Conservation (phyloP, 2,888 invertebrate species). For the Drosophila cognata region DNA sequence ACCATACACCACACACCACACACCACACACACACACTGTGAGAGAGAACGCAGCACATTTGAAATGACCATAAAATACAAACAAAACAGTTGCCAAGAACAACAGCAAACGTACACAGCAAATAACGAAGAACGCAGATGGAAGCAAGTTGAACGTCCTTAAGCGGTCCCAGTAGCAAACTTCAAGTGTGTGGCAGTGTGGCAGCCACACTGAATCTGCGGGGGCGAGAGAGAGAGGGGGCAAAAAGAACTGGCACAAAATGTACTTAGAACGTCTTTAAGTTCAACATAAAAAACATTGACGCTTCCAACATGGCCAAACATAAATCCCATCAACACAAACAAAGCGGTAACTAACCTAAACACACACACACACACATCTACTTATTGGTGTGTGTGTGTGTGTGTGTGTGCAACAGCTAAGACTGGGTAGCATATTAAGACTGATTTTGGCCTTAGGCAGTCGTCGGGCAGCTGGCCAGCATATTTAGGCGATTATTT, state of each 20-base stretch:
- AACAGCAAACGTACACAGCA: constrained; percentile 47
- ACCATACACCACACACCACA: constrained; percentile 19
- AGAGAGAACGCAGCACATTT: constrained; percentile 52
- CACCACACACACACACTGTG: constrained; percentile 19
- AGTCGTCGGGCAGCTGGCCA: constrained; percentile 69
- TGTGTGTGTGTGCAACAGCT: constrained; percentile 49
- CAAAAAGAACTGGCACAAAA: constrained; percentile 67
- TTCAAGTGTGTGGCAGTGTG: constrained; percentile 70
- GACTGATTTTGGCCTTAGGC: constrained; percentile 77
- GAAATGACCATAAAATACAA: constrained; percentile 79
- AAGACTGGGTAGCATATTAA: constrained; percentile 66
- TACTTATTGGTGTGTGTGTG: neutral
- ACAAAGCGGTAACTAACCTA: constrained; percentile 47
- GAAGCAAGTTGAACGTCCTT: constrained; percentile 71
- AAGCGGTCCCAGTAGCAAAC: constrained; percentile 57
- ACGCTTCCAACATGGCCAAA: constrained; percentile 68
- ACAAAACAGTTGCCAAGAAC: constrained; percentile 77
- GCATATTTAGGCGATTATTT: constrained; percentile 79
- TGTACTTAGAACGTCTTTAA: constrained; percentile 77
- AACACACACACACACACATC: constrained; percentile 28
- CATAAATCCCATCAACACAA: constrained; percentile 76
- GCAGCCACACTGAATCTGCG: constrained; percentile 22
- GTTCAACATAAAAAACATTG: constrained; percentile 78
- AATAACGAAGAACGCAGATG: constrained; percentile 22
- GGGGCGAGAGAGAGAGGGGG: constrained; percentile 8